phyloP scores from a whole-genome alignment of 2,888 invertebrate species.

The Incurvaria masculella region DNA sequence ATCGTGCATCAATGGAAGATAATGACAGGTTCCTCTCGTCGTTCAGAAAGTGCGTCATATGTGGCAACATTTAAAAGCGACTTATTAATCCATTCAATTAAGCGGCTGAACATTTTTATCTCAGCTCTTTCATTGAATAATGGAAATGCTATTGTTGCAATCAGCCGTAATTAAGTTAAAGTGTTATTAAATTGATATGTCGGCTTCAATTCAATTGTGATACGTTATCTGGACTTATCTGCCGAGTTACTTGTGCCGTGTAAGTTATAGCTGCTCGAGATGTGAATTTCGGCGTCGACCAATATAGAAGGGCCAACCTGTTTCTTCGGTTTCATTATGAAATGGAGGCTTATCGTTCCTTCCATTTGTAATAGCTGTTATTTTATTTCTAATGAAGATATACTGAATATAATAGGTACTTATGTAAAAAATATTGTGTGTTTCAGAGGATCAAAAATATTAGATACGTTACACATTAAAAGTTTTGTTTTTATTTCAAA shows the following conservation, averaged over 20 bases:
- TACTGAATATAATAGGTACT: too few species aligned
- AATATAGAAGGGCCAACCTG: too few species aligned
- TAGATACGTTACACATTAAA: too few species aligned
- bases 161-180: slow-evolving; percentile 37
- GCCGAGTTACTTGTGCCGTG: slow-evolving; percentile 8
- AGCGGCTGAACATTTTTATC: slow-evolving; percentile 16
- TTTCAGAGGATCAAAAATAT: too few species aligned
- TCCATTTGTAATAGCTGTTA: too few species aligned
- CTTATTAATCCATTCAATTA: neutral
- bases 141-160: slow-evolving; percentile 40
- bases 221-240: slow-evolving; percentile 24
- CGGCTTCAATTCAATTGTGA: slow-evolving; percentile 40
- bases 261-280: neutral
- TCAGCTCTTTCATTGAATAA: slow-evolving; percentile 7
- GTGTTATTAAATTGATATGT: slow-evolving; percentile 43
- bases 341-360: too few species aligned
- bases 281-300: neutral
- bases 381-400: too few species aligned
- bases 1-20: slow-evolving; percentile 27
- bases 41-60: neutral
- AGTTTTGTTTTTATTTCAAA: too few species aligned
- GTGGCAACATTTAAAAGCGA: neutral
- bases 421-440: too few species aligned
- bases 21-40: slow-evolving; percentile 1
- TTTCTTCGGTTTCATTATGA: too few species aligned